phyloP scores from a whole-genome alignment of 2,113 vertebrate genomes.

The Girardinichthys multiradiatus region DNA sequence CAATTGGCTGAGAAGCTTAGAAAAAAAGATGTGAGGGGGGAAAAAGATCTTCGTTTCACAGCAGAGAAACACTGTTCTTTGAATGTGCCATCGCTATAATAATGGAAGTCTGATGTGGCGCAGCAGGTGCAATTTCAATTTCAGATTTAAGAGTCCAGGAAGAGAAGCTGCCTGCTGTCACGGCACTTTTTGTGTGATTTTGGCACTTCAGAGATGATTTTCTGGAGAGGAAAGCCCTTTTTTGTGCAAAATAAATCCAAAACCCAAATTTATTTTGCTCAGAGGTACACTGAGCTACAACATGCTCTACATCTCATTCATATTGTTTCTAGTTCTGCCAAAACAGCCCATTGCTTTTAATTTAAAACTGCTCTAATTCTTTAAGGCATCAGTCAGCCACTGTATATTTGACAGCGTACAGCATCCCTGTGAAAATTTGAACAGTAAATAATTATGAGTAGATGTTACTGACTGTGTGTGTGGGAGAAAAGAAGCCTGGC shows the following conservation, averaged over 20 bases:
- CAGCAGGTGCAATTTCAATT: slow-evolving; percentile 22
- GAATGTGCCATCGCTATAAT: slow-evolving; percentile 4
- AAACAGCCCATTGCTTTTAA: neutral
- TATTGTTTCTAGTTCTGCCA: neutral
- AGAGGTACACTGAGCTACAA: neutral
- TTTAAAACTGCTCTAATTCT: neutral
- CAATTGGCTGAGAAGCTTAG: slow-evolving; percentile 30
- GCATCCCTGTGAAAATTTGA: slow-evolving; percentile 39
- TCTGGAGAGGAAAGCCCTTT: neutral
- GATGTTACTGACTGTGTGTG: slow-evolving; percentile 44
- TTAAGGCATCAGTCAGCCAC: slow-evolving; percentile 11
- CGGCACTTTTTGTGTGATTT: slow-evolving; percentile 9
- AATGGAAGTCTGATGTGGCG: slow-evolving; percentile 14
- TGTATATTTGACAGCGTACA: slow-evolving; percentile 28
- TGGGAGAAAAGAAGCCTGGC: slow-evolving; percentile 41
- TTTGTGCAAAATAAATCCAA: neutral
- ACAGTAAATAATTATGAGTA: slow-evolving; percentile 47
- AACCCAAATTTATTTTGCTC: neutral
- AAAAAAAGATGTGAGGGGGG: neutral
- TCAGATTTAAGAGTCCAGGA: neutral
- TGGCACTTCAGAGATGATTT: neutral
- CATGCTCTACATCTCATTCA: neutral
- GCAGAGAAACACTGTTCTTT: slow-evolving; percentile 9
- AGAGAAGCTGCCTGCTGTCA: slow-evolving; percentile 14
- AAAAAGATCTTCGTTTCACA: neutral